phyloP scores from a whole-genome alignment of 2,113 vertebrate species.

The Microcebus lehilahytsara region DNA sequence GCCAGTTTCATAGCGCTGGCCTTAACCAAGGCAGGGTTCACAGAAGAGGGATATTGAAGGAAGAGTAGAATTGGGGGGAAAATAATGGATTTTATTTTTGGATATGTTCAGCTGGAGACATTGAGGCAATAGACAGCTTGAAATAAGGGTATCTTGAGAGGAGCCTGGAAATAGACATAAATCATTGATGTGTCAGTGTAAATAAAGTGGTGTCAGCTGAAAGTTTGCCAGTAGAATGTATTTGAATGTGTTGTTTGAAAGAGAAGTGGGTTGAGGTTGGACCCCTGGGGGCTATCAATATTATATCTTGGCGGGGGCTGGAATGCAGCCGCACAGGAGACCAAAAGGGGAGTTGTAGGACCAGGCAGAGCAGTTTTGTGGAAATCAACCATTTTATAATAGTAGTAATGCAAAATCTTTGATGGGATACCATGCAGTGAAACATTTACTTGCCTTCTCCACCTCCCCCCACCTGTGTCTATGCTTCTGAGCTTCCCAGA shows the following conservation, averaged over 20 bases:
- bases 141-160: conserved; percentile 13
- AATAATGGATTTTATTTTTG: not conserved
- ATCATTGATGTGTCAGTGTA: not conserved
- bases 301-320: not conserved
- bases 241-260: conserved; percentile 30
- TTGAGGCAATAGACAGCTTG: not conserved
- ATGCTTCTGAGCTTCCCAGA: not conserved
- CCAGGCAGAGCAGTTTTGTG: not conserved
- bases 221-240: not conserved
- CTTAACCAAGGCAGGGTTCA: not conserved
- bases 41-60: not conserved
- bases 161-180: not conserved
- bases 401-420: not conserved
- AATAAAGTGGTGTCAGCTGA: not conserved
- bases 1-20: not conserved
- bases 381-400: not conserved
- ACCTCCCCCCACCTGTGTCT: not conserved
- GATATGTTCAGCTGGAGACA: not conserved
- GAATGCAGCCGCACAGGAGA: not conserved
- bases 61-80: not conserved
- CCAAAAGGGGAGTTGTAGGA: not conserved
- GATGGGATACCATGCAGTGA: not conserved
- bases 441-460: not conserved
- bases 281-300: not conserved
- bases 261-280: not conserved